phyloP scores from a whole-genome alignment of 2,797 vertebrate species.

The Odontamblyopus lacepedii region DNA sequence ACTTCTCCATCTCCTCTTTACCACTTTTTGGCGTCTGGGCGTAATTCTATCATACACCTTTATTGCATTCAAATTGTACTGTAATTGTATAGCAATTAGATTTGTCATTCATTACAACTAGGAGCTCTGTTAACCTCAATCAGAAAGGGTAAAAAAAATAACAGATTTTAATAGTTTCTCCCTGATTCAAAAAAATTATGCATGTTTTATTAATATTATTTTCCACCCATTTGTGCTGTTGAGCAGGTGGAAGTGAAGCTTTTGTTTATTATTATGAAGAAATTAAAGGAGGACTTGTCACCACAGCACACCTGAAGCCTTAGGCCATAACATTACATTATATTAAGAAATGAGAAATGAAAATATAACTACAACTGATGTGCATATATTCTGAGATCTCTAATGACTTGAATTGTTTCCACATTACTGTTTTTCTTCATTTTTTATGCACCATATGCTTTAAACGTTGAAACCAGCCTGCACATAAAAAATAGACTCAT shows the following conservation, averaged over 20 bases:
- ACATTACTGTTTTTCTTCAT: not conserved
- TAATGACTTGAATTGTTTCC: conserved; percentile 4
- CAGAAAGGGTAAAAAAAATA: not conserved
- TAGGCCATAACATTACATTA: conserved; percentile 10
- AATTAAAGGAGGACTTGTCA: conserved; percentile 25
- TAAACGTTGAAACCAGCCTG: conserved; percentile 3
- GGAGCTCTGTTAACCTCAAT: not conserved
- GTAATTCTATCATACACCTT: not conserved
- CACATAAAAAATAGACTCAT: conserved; percentile 7
- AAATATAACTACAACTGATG: conserved; percentile 1
- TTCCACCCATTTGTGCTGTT: not conserved
- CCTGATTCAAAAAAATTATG: not conserved
- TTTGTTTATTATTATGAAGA: conserved; percentile 7
- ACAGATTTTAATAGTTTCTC: not conserved
- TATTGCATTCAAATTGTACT: not conserved
- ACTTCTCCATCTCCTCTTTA: too few relatives aligned
- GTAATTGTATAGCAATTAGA: not conserved
- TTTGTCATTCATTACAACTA: not conserved
- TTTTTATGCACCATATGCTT: conserved; percentile 9
- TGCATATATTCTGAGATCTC: not conserved
- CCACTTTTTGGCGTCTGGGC: too few relatives aligned
- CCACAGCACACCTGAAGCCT: conserved; percentile 10
- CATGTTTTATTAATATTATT: not conserved
- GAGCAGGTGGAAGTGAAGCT: conserved; percentile 19
- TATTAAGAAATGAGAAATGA: conserved; percentile 9